phyloP scores from a whole-genome alignment of 2,888 invertebrate species.

The Gasteruption jaculator region DNA sequence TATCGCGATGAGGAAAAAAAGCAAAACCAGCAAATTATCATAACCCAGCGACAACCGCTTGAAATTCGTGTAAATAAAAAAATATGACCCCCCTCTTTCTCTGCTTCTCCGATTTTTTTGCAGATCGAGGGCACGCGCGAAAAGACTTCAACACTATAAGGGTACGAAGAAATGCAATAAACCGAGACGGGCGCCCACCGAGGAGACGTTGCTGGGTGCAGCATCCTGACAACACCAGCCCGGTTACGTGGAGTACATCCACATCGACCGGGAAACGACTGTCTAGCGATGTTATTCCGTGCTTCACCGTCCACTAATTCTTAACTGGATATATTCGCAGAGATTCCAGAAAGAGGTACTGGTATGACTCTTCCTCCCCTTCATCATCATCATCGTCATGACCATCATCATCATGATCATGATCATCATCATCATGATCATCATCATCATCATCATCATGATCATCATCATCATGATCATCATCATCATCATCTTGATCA shows the following conservation, averaged over 20 bases:
- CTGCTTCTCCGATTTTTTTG: conserved; percentile 56
- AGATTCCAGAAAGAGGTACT: conserved; percentile 1
- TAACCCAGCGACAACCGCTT: too few relatives aligned
- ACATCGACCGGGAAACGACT: conserved; percentile 89
- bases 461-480: too few relatives aligned
- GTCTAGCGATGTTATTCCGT: conserved; percentile 54
- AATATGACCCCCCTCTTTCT: too few relatives aligned
- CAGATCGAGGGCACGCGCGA: conserved; percentile 57
- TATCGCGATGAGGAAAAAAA: too few relatives aligned
- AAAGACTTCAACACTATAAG: conserved; percentile 55
- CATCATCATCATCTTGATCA: too few relatives aligned
- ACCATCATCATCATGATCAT: too few relatives aligned
- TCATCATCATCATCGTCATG: too few relatives aligned
- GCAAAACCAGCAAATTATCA: too few relatives aligned
- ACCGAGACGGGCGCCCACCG: conserved; percentile 60
- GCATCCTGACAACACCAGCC: conserved; percentile 84
- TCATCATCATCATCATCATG: too few relatives aligned
- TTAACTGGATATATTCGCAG: conserved; percentile 25
- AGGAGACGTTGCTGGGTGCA: conserved; percentile 66
- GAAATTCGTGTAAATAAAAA: too few relatives aligned
- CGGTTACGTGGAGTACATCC: conserved; percentile 86
- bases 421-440: too few relatives aligned
- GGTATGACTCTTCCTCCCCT: too few relatives aligned
- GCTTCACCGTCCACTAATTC: conserved; percentile 45
- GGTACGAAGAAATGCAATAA: conserved; percentile 40